Conservation (phyloP, 2,797 vertebrate species). For the Pangasius larnaudii region DNA sequence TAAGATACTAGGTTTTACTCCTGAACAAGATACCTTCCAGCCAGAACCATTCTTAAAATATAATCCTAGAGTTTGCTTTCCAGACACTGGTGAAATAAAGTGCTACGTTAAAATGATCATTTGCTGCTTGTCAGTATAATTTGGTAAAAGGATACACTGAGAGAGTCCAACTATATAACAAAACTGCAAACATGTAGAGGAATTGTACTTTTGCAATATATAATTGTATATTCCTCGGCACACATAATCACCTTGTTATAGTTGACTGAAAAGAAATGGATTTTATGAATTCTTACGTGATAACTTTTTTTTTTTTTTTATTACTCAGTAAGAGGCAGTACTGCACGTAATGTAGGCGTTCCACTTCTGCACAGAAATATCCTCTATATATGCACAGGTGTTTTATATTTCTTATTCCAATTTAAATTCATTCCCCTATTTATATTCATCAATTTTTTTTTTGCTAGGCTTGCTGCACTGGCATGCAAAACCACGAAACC, state of each 20-base stretch:
- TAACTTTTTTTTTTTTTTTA: neutral
- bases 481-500: constrained; percentile 6
- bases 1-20: neutral
- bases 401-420: constrained; percentile 19
- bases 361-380: neutral
- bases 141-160: neutral
- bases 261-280: neutral
- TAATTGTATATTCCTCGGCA: neutral
- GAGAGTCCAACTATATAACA: neutral
- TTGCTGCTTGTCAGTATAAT: neutral
- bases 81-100: neutral
- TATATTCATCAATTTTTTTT: constrained; percentile 23
- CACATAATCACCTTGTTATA: neutral
- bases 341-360: neutral
- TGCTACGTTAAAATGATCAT: neutral
- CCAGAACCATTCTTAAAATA: neutral
- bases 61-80: neutral
- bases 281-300: neutral
- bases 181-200: neutral
- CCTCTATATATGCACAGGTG: constrained; percentile 13
- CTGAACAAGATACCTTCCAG: neutral
- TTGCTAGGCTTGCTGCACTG: constrained; percentile 8
- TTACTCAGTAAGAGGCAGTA: neutral
- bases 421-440: constrained; percentile 29
- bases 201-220: neutral